Conservation (phyloP, 2,797 vertebrate species). For the Amazonetta brasiliensis region DNA sequence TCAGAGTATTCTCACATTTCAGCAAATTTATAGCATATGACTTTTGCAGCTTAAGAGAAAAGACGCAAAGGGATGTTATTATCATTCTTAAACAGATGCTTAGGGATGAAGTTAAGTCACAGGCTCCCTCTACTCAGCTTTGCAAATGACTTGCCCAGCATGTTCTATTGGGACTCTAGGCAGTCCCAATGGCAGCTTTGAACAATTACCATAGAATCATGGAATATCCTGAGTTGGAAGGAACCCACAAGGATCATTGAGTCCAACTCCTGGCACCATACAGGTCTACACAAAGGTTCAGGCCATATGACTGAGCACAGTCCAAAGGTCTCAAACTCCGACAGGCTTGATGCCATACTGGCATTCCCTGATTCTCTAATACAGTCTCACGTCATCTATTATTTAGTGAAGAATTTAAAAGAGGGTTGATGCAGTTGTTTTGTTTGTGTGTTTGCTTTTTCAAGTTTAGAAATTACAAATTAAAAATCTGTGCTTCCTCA, state of each 20-base stretch:
- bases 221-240: too few species aligned
- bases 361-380: neutral
- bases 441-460: fast-evolving
- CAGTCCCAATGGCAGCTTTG: too few species aligned
- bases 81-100: neutral
- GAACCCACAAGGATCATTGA: too few species aligned
- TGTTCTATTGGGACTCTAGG: neutral
- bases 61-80: neutral
- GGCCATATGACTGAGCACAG: too few species aligned
- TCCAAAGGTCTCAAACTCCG: too few species aligned
- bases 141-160: neutral
- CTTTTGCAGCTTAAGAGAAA: neutral
- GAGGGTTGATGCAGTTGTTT: neutral
- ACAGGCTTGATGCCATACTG: neutral
- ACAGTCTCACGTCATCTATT: neutral
- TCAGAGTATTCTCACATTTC: conserved; percentile 1
- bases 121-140: neutral
- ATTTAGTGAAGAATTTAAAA: neutral
- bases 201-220: neutral
- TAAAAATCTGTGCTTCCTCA: neutral
- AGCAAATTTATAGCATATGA: conserved; percentile 11
- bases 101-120: neutral
- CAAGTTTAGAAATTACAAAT: neutral
- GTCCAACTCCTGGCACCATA: too few species aligned
- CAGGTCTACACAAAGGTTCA: too few species aligned